phyloP scores from a whole-genome alignment of 1,140 invertebrate species.

The Ctenoplectra terminalis region DNA sequence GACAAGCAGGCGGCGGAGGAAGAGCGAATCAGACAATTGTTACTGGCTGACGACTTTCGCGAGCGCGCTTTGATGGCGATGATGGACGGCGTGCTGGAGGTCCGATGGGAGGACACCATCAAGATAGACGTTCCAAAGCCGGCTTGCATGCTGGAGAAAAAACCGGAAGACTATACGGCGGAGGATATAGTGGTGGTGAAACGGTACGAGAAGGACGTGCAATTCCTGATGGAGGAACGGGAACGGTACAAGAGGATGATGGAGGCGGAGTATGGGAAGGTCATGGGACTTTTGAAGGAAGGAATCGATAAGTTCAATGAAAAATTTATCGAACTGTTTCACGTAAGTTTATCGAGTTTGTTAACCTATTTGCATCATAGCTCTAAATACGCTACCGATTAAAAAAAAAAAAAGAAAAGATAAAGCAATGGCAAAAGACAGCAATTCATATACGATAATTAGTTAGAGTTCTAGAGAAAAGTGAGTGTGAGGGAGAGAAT shows the following conservation, averaged over 20 bases:
- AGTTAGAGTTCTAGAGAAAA: too few relatives aligned
- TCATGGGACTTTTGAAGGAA: slow-evolving; percentile 82
- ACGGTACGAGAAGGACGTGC: slow-evolving; percentile 86
- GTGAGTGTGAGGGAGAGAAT: too few relatives aligned
- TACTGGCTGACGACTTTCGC: slow-evolving; percentile 85
- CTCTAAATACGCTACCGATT: too few relatives aligned
- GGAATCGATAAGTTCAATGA: slow-evolving; percentile 85
- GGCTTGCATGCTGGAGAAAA: slow-evolving; percentile 86
- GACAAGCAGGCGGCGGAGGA: slow-evolving; percentile 83
- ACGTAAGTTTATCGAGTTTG: slow-evolving; percentile 20
- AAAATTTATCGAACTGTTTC: slow-evolving; percentile 83
- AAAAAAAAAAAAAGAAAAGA: too few relatives aligned
- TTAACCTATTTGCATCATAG: too few relatives aligned
- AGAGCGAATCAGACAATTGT: slow-evolving; percentile 81
- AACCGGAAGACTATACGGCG: slow-evolving; percentile 85
- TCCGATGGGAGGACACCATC: slow-evolving; percentile 88
- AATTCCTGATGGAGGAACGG: slow-evolving; percentile 84
- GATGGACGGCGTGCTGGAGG: slow-evolving; percentile 90
- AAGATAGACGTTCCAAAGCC: slow-evolving; percentile 88
- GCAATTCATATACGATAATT: too few relatives aligned
- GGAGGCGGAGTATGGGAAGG: slow-evolving; percentile 84
- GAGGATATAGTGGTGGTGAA: slow-evolving; percentile 84
- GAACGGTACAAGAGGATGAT: slow-evolving; percentile 86
- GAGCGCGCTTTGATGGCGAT: slow-evolving; percentile 87
- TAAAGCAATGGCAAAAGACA: too few relatives aligned